Percentiles rank a stretch among this genome's conserved stretches.
Conservation (phyloP, 2,797 vertebrate species). For the Sebastes reedi region DNA sequence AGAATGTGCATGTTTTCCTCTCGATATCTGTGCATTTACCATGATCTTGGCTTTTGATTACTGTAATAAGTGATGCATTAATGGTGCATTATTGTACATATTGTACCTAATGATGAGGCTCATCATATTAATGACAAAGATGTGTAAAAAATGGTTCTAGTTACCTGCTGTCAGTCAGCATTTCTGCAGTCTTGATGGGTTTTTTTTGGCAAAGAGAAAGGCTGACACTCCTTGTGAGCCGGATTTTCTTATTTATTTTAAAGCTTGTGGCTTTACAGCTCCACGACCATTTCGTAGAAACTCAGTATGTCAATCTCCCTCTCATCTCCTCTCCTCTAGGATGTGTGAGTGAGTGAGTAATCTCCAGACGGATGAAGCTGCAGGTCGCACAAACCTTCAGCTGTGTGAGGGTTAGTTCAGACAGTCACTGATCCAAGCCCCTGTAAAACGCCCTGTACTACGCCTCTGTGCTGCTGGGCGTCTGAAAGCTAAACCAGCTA, state of each 20-base stretch:
- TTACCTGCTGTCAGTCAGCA: slow-evolving; percentile 81
- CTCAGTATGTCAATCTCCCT: slow-evolving; percentile 9
- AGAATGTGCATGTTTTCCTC: too few species aligned
- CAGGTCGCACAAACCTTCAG: not conserved
- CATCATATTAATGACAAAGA: not conserved
- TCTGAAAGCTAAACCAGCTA: slow-evolving; percentile 18
- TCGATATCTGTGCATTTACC: too few species aligned
- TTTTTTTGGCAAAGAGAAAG: slow-evolving; percentile 23
- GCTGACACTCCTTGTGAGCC: slow-evolving; percentile 40
- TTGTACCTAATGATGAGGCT: too few species aligned
- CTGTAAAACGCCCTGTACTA: slow-evolving; percentile 2
- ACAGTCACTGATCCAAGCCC: slow-evolving; percentile 18
- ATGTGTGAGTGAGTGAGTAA: slow-evolving; percentile 4
- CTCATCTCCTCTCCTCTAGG: slow-evolving; percentile 21
- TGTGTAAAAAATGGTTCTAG: not conserved
- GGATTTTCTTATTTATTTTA: slow-evolving; percentile 8
- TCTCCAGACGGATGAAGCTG: not conserved
- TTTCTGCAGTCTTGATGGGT: slow-evolving; percentile 43
- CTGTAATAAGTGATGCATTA: not conserved
- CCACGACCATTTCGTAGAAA: slow-evolving; percentile 33
- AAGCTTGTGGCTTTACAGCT: slow-evolving; percentile 43
- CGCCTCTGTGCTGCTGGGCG: slow-evolving; percentile 22
- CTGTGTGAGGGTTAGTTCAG: not conserved
- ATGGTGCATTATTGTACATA: not conserved
- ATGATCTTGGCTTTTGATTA: not conserved